Evolutionary conservation across 2,888 invertebrate genomes (phyloP), one percentile per base, ranked within the genome.

Genomic region (Diplazon laetatorius): DNA sequence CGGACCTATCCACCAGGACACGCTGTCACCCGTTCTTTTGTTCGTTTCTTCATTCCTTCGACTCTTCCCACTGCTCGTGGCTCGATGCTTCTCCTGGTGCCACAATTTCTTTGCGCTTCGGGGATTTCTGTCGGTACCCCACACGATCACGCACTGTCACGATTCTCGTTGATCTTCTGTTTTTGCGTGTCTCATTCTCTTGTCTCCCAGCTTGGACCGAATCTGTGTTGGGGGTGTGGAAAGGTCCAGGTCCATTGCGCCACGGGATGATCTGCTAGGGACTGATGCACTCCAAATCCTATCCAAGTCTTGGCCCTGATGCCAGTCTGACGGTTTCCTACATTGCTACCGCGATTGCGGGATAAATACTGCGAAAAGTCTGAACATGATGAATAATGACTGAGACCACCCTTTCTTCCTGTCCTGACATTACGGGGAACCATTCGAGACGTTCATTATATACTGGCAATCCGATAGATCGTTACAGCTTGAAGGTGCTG

Each of bases 61-160:
- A 14, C 18, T 39, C 18, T 16, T 10, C 10, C 35, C 59, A 9
- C 20, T 20, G 4, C 16, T 5, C 35, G 9, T 25, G 14, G 25
- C 25, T 14, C 30, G 52, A 52, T 52, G 30, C 25, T 55, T 8
- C 14, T 8, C 16, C 55, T 30, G 9, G 35, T 18, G 55, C 63
- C 63, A 63, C 62, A 44, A 25, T 44, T 63, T 71, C 42, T 72
- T 72, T 63, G 30, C n/a, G n/a, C 20, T 12, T 10, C 20, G 3
- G 42, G 59, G 12, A 37, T 59, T 59, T 39, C 37, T 18, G 37
- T 37, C 39, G 39, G 2, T 37, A 20, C 39, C 12, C 39, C 18
- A 18, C 39, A 37, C 59, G 62, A 25, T 44, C 46, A 14, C 44
- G 25, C 25, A 46, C 30, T 30, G 55, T 55, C 52, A 30, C 8